phyloP scores from a whole-genome alignment of 2,113 vertebrate species.

The Taxidea taxus region DNA sequence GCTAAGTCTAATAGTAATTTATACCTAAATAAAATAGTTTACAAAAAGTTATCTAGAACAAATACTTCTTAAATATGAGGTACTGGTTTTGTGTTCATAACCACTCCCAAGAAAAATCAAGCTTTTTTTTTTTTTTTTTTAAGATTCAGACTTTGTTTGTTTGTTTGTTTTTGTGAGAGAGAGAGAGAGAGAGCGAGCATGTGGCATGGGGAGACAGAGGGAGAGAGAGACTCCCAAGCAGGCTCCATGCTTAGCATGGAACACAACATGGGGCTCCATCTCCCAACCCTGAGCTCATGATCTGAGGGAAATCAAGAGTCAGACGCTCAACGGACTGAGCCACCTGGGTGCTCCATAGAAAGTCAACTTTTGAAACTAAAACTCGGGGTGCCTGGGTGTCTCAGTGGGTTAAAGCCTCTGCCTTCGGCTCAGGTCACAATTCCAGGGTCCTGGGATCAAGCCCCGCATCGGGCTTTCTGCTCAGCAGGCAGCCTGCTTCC shows the following conservation, averaged over 20 bases:
- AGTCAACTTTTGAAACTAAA: background rate
- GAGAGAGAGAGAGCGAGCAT: background rate
- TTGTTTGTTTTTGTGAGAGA: background rate
- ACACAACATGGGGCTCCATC: background rate
- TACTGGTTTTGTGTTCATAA: background rate
- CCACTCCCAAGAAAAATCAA: background rate
- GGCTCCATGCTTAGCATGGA: background rate
- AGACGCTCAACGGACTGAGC: accelerated
- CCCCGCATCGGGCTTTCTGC: too few species aligned
- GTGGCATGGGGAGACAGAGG: background rate
- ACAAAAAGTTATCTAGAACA: background rate
- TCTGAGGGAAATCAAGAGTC: background rate
- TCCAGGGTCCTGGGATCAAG: too few species aligned
- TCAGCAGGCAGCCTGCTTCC: too few species aligned
- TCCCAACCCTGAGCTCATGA: background rate
- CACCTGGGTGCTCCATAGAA: background rate
- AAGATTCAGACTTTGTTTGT: background rate
- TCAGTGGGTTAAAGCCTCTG: too few species aligned
- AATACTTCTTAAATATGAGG: background rate
- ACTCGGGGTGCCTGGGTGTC: too few species aligned
- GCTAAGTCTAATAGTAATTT: background rate
- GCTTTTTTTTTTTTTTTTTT: background rate
- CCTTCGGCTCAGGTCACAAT: too few species aligned
- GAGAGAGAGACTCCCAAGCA: background rate
- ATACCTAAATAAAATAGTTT: background rate